A percentile compares a stretch with the other conserved stretches of the same genome.
Evolutionary conservation across 2,113 vertebrate genomes (phyloP).

Genomic region (Candoia aspera): DNA sequence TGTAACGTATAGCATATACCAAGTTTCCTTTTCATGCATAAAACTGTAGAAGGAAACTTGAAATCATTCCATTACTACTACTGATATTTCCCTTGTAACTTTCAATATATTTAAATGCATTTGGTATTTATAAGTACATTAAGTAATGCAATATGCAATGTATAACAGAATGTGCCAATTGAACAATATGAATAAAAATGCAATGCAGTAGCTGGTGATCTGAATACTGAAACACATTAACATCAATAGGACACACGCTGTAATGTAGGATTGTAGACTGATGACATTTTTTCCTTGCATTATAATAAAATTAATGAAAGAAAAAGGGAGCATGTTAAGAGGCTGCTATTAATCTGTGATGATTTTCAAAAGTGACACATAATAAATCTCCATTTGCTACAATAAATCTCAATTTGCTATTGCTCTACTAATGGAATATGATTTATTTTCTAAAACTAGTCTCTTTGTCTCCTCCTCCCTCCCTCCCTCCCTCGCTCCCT

Average conservation of each 20-base stretch:
- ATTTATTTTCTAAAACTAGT: neutral
- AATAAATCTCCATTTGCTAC: neutral
- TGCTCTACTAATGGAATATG: neutral
- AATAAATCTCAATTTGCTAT: neutral
- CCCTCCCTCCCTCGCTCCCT: no score
- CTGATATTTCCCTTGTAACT: neutral
- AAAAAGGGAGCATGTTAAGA: neutral
- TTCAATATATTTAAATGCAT: neutral
- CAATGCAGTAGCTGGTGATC: neutral
- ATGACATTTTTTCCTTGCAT: neutral
- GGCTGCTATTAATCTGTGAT: neutral
- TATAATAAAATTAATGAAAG: neutral
- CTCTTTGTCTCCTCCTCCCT: neutral
- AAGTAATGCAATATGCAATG: neutral
- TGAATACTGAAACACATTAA: neutral
- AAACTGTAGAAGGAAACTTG: neutral
- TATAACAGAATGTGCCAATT: neutral
- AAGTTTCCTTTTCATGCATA: neutral
- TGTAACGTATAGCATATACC: no score
- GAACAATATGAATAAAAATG: slow-evolving; percentile 7
- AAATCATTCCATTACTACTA: neutral
- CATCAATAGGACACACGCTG: neutral
- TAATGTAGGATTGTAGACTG: neutral
- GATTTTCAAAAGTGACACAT: neutral
- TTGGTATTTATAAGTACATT: neutral